Base-by-base conservation (phyloP, 2,113 vertebrate species). In the Poeciliopsis retropinna region DNA sequence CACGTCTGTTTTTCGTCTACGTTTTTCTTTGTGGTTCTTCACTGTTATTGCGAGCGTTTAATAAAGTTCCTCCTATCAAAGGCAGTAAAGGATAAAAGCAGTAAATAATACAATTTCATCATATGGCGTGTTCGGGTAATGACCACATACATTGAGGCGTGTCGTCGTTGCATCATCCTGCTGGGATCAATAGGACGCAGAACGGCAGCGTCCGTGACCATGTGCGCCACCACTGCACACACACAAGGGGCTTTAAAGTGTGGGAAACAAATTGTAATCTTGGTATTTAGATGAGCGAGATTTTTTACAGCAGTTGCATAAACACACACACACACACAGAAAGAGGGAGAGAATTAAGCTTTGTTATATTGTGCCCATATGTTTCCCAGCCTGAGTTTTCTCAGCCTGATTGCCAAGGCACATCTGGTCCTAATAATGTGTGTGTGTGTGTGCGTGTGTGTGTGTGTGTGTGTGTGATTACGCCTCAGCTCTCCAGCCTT, bases 391-490 rank as follows among this genome's bases (percentile, higher is more conserved):
- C 89, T 86, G 62, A 14, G 90, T 74, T 82, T 91, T 92, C 86
- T 87, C 85, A 84, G 85, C 85, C 79, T 80, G 87, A 85, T 86
- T 90, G 84, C 89, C 89, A 90, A 82, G 67, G 47, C 90, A 92
- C 90, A 92, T 92, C 90, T 92, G 91, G 89, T 91, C 85, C 81
- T 92, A 91, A 92, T 92, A 87, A 83, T 79, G 84, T 74, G 80
- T 72, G 87, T 88, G 82, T 84, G 79, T 67, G 75, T 28, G 76
- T 75, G 74, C 28, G 29, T 72, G 87, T 86, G 82, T 79, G 77
- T 60, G 74, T 69, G 73, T 70, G 69, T 78, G 64, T 81, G 77
- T 75, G 67, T 62, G 72, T 70, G 70, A 28, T 73, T 78, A 72
- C 64, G 30, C 73, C 64, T 79, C 62, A 74, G 76, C 82, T 85